Base-by-base conservation (phyloP, 23 tunicate species). In the Trididemnum nubilum region DNA sequence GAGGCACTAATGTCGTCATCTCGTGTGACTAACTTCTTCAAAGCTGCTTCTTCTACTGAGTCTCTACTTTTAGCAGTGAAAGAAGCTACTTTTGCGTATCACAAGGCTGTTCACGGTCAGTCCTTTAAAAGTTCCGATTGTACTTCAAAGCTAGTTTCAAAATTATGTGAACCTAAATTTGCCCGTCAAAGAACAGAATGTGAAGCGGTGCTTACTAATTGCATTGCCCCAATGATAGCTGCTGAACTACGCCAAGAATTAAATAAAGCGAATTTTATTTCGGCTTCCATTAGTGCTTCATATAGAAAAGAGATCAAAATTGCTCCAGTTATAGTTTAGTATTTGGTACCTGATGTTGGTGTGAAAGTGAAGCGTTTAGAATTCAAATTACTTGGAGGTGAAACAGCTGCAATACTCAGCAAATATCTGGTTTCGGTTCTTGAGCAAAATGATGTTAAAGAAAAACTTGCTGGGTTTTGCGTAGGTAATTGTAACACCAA, bases 131-230 rank as follows among this genome's bases (percentile, higher is more conserved):
- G 87, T 75, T 83, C 73, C 87, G 87, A 77, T 77, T 83, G 82
- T 83, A 83, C 87, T 83, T 83, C 87, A 52, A 77, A 83, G 82
- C 87, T 83, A 83, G 83, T 75, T 83, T 83, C 87, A 83, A 83
- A 83, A 82, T 73, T 83, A 33, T 75, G 77, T 83, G 87, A 83
- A 77, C 72, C 87, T 83, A 83, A 76, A 83, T 83, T 83, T 83
- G 87, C 87, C 54, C 34, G 5, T 18, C 33, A 40, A 75, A 54
- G 82, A 83, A 83, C 83, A 80, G 77, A 83, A 83, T 83, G 86
- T 34, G 87, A 83, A 83, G 87, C 87, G 77, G 83, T 83, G 82
- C 37, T 75, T 83, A 59, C 57, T 31, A 83, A 74, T 52, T 57
- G 72, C 87, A 83, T 76, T 77, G 82, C 82, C 83, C 87, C 87